Conservation (phyloP, 2,113 vertebrate genomes). For the Recurvirostra avosetta region DNA sequence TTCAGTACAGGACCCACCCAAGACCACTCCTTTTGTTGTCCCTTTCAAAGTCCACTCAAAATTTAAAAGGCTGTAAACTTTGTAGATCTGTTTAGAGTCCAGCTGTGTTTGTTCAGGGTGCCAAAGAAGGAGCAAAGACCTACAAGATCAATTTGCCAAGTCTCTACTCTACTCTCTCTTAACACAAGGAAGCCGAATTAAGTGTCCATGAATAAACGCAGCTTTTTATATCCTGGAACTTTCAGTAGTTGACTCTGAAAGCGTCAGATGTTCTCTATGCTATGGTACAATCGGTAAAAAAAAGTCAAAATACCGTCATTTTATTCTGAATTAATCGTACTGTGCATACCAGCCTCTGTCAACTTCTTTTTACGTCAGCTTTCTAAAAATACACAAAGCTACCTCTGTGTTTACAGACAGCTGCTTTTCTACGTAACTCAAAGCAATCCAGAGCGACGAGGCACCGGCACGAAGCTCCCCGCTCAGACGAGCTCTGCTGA, state of each 20-base stretch:
- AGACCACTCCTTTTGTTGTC: neutral
- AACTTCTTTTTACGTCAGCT: neutral
- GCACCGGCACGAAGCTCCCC: rapidly evolving
- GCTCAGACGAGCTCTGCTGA: neutral
- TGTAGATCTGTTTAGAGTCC: neutral
- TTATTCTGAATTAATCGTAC: neutral
- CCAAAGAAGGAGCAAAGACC: neutral
- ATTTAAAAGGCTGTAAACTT: neutral
- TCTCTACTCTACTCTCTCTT: too few relatives aligned
- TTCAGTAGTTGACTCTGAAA: neutral
- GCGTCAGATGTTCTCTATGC: neutral
- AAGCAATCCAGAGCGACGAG: rapidly evolving
- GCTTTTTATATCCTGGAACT: neutral
- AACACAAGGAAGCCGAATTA: neutral
- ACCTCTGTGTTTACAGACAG: rapidly evolving
- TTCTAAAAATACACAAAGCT: rapidly evolving
- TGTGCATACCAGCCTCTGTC: rapidly evolving
- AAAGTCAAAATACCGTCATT: rapidly evolving
- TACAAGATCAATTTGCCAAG: neutral
- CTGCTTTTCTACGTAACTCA: rapidly evolving
- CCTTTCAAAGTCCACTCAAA: neutral
- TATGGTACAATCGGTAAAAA: rapidly evolving
- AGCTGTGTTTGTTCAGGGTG: neutral
- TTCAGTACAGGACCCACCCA: neutral
- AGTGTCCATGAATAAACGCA: rapidly evolving